These are phyloP conservation scores for Boulengeromyrus knoepffleri DNA, from an alignment of 2,113 vertebrate species.

Conservation along the genomic window DNA sequence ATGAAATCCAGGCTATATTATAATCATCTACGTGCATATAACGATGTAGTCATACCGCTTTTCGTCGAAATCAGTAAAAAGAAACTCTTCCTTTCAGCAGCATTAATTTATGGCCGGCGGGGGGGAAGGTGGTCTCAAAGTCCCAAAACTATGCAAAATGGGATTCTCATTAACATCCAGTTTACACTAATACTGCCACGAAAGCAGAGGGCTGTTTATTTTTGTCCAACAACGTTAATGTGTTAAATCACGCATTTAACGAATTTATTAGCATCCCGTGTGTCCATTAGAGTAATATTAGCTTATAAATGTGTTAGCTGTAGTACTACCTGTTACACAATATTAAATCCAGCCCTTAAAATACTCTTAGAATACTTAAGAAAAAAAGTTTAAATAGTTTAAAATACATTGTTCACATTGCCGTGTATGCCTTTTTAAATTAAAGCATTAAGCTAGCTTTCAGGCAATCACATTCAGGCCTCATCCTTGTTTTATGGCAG, in stretches of 20 bases:
- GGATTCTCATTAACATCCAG: background rate
- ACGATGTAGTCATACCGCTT: background rate
- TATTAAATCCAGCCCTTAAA: background rate
- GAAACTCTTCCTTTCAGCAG: background rate
- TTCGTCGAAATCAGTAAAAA: background rate
- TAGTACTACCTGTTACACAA: background rate
- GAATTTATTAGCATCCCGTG: background rate
- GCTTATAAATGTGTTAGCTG: background rate
- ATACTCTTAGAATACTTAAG: background rate
- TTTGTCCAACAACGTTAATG: background rate
- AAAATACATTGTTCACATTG: background rate
- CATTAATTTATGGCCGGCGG: background rate
- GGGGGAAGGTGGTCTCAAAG: background rate
- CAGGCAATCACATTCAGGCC: background rate
- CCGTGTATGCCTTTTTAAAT: background rate
- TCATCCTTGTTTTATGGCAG: background rate
- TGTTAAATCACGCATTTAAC: background rate
- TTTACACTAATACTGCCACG: background rate
- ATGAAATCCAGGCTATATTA: background rate
- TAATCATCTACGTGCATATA: background rate
- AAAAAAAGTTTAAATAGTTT: background rate
- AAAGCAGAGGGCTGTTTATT: background rate
- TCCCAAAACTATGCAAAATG: background rate
- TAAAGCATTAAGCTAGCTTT: background rate
- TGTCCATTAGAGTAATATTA: background rate